These are phyloP conservation scores for Sebastes vulpes DNA, from an alignment of 2,797 vertebrate genomes.

Conservation along the genomic window DNA sequence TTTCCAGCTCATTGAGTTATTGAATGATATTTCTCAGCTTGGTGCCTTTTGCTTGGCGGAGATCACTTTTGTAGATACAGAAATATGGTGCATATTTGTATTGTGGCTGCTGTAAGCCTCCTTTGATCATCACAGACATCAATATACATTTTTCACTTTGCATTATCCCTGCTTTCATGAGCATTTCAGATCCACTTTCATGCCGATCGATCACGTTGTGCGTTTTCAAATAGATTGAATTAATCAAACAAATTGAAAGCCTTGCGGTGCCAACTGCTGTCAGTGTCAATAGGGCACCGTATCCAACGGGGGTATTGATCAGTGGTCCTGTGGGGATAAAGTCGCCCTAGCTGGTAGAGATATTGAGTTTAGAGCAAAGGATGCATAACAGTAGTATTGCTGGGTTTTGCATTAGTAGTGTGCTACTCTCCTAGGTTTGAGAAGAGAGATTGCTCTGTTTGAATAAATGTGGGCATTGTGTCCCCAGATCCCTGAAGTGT, in stretches of 20 bases:
- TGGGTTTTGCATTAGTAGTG: conserved; percentile 2
- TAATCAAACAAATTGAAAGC: conserved; percentile 51
- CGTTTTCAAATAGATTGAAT: conserved; percentile 32
- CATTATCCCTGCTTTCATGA: background rate
- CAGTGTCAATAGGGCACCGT: conserved; percentile 35
- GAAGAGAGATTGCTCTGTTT: conserved; percentile 5
- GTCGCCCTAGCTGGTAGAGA: conserved; percentile 3
- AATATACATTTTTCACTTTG: background rate
- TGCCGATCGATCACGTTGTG: background rate
- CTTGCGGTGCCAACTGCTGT: conserved; percentile 24
- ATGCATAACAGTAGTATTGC: conserved; percentile 15
- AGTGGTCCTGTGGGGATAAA: conserved; percentile 35
- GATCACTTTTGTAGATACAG: background rate
- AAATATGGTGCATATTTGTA: conserved; percentile 17
- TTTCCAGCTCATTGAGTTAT: background rate
- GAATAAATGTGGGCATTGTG: conserved; percentile 16
- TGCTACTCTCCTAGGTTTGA: conserved; percentile 11
- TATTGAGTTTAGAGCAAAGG: conserved; percentile 38
- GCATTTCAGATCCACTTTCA: conserved; percentile 1
- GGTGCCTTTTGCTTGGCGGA: background rate
- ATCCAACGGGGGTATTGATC: conserved; percentile 58
- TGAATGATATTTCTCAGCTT: background rate
- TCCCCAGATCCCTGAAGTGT: conserved; percentile 21
- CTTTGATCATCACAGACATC: background rate
- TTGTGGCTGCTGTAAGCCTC: background rate